These are phyloP conservation scores for Macaca mulatta DNA, from an alignment of 2,113 vertebrate genomes.

Conservation along the genomic window DNA sequence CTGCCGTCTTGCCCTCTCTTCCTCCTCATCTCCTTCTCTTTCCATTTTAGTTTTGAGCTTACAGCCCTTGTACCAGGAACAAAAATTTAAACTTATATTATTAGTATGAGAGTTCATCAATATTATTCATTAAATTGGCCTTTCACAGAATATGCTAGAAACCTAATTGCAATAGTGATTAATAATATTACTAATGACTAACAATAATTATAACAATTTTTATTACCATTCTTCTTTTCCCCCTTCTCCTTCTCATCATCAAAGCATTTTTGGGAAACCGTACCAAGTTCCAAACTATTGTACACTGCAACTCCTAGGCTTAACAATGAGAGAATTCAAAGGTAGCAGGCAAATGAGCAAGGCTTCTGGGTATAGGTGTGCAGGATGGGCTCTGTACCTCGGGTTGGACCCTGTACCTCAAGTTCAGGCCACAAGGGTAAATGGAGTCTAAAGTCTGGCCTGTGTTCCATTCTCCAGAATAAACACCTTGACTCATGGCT, in stretches of 20 bases:
- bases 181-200: slow-evolving; percentile 22
- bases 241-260: neutral
- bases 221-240: neutral
- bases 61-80: neutral
- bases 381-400: neutral
- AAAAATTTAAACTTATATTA: slow-evolving; percentile 24
- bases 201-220: neutral
- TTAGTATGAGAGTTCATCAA: slow-evolving; percentile 6
- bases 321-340: neutral
- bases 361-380: neutral
- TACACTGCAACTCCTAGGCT: neutral
- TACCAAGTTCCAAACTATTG: neutral
- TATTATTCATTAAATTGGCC: neutral
- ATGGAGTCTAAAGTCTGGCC: neutral
- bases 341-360: neutral
- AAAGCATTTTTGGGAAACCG: slow-evolving; percentile 19
- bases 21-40: neutral
- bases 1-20: neutral
- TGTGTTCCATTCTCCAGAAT: neutral
- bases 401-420: neutral
- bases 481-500: neutral
- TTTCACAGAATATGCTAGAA: slow-evolving; percentile 29
- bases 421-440: neutral
- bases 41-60: neutral
- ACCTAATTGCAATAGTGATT: neutral